phyloP scores from a whole-genome alignment of 2,888 invertebrate genomes.

The Yponomeuta plumbellus region DNA sequence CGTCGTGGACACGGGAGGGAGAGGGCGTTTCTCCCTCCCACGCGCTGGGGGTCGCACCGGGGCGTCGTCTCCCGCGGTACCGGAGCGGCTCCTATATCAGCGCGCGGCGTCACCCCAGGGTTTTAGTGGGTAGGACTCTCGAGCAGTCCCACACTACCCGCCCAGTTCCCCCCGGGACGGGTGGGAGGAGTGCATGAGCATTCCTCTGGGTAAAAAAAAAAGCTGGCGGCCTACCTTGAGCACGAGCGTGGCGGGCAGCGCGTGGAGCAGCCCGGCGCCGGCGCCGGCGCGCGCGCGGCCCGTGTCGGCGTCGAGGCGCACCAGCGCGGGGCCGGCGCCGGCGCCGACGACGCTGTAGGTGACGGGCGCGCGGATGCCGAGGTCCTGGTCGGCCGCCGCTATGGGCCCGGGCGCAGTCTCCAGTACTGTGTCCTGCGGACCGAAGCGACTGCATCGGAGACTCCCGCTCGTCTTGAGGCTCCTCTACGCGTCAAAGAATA shows the following conservation, averaged over 20 bases:
- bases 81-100: too few species aligned
- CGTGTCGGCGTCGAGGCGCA: conserved; percentile 79
- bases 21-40: too few species aligned
- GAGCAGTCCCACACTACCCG: too few species aligned
- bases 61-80: too few species aligned
- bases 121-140: too few species aligned
- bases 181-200: too few species aligned
- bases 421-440: conserved; percentile 76
- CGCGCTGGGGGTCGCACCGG: too few species aligned
- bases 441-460: background rate
- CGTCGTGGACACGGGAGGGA: too few species aligned
- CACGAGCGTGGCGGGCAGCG: conserved; percentile 85
- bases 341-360: conserved; percentile 58
- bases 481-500: too few species aligned
- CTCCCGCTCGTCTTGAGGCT: background rate
- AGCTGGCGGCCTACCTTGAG: conserved; percentile 78
- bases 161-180: too few species aligned
- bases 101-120: too few species aligned
- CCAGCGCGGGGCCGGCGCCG: conserved; percentile 73
- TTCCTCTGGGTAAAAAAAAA: too few species aligned
- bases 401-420: conserved; percentile 83
- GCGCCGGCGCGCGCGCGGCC: conserved; percentile 78
- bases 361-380: conserved; percentile 85
- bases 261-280: conserved; percentile 73
- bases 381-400: conserved; percentile 87